phyloP scores from a whole-genome alignment of 1,140 invertebrate species.

The Cryptotermes secundus region DNA sequence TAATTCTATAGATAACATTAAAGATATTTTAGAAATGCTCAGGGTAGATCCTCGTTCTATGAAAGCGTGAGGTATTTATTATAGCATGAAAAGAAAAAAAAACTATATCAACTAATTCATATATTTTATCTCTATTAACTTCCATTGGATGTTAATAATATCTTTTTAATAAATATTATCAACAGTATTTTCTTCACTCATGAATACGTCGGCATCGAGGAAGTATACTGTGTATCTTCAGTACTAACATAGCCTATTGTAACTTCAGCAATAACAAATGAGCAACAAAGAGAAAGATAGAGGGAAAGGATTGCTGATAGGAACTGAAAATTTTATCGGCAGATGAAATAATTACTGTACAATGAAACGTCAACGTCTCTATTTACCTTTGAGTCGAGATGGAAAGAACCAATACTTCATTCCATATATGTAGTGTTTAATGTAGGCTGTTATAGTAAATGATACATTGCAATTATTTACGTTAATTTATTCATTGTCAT shows the following conservation, averaged over 20 bases:
- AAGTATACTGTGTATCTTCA: not conserved
- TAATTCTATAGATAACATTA: not conserved
- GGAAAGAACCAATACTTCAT: not conserved
- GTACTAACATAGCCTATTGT: not conserved
- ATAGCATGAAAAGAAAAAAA: not conserved
- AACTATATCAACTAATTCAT: not conserved
- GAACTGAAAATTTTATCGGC: not conserved
- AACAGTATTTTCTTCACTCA: not conserved
- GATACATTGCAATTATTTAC: not conserved
- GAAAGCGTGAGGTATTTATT: not conserved
- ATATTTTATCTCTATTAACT: slow-evolving; percentile 4
- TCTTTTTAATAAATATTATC: not conserved
- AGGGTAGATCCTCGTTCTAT: not conserved
- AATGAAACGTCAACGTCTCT: not conserved
- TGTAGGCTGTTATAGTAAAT: not conserved
- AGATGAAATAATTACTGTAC: not conserved
- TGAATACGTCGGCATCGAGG: not conserved
- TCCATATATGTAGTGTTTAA: not conserved
- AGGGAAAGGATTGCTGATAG: not conserved
- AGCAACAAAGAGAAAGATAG: slow-evolving; percentile 12
- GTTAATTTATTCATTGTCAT: not conserved
- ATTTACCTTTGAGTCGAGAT: not conserved
- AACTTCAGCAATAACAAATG: slow-evolving; percentile 13
- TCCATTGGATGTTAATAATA: not conserved
- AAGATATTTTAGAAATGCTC: slow-evolving; percentile 3